Percentiles rank a stretch among this genome's conserved stretches.
These are phyloP conservation scores for Notamacropus eugenii DNA, from an alignment of 2,797 vertebrate genomes.

Conservation along the genomic window DNA sequence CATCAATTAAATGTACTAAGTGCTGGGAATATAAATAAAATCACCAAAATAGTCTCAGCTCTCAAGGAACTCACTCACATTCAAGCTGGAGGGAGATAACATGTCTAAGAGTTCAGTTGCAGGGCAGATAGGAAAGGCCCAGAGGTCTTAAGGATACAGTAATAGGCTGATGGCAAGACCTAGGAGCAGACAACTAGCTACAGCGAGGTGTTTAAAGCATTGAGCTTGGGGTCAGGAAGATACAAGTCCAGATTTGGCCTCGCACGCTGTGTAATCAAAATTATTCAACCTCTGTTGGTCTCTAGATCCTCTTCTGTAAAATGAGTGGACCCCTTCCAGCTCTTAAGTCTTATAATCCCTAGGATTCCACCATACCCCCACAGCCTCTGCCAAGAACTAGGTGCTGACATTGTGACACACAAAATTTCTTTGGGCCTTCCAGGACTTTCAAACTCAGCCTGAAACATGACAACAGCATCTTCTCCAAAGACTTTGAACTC, in stretches of 20 bases:
- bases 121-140: background rate
- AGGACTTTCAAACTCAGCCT: conserved; percentile 87
- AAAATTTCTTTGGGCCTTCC: background rate
- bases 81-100: background rate
- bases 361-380: background rate
- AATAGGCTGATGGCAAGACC: background rate
- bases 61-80: background rate
- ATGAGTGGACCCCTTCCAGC: background rate
- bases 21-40: background rate
- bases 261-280: background rate
- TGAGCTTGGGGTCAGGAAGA: background rate
- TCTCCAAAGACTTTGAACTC: conserved; percentile 83
- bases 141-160: background rate
- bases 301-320: background rate
- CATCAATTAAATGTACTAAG: background rate
- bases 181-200: background rate
- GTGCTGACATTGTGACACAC: background rate
- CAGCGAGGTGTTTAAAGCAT: background rate
- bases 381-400: background rate
- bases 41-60: background rate
- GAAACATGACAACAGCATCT: conserved; percentile 81
- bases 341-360: background rate
- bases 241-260: background rate
- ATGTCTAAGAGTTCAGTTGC: background rate
- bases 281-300: background rate